Base-by-base conservation (phyloP, 1,140 invertebrate species). In the Cephus cinctus region DNA sequence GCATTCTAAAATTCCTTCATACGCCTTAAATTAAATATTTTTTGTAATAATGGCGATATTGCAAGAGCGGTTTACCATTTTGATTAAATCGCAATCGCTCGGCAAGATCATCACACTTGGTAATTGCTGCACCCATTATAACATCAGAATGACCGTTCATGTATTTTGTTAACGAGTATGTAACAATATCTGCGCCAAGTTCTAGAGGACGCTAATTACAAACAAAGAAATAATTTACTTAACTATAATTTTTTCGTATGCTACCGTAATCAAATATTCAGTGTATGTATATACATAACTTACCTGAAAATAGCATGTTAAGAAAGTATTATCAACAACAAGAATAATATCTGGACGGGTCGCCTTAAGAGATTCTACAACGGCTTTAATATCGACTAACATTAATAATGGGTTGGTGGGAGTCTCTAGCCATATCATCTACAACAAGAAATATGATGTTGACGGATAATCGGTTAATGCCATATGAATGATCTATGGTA, bases 61-160 rank as follows among this genome's bases (percentile, higher is more conserved):
- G n/a, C n/a, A n/a, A n/a, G n/a, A n/a, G n/a, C n/a, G n/a, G n/a
- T n/a, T 75, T 80, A 94, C 92, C 81, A 69, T 97, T 96, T 83
- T 98, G 96, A 42, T 95, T 74, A 74, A 90, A 98, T 53, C 84
- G 81, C 9, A 98, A 67, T 67, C 80, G 81, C 18, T 87, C 66
- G 56, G 84, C 82, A 0, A 97, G 59, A 35, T 85, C 84, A 42
- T 89, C 83, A 61, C 85, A 80, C 53, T 86, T 94, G 3, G 86
- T 83, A 19, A 89, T 81, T 5, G 88, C 81, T 5, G 90, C 87
- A 3, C 97, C 97, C 97, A 99, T 98, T 1, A 99, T 87, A 32
- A 98, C 89, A 79, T 99, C 97, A 1, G 92, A 89, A 73, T 99
- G 96, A 0, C 96, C 97, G 75, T 98, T 98, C 85, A 98, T 95